Conservation (phyloP, 2,797 vertebrate species). For the Acanthurus tractus region DNA sequence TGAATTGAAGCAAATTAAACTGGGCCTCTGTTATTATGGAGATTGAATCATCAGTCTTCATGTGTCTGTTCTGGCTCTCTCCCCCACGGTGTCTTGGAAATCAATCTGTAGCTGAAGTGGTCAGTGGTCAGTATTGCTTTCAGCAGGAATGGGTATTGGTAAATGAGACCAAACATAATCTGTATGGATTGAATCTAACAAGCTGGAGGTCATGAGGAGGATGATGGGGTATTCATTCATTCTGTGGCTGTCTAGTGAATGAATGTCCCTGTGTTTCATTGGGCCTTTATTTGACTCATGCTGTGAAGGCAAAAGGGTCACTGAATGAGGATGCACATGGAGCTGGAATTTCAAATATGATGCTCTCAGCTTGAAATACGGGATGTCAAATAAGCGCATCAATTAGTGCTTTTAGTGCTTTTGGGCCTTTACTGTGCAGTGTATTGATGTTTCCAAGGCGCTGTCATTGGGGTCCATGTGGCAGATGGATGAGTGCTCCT, state of each 20-base stretch:
- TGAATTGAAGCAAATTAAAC: conserved; percentile 64
- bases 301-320: conserved; percentile 7
- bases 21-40: conserved; percentile 53
- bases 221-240: conserved; percentile 53
- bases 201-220: conserved; percentile 60
- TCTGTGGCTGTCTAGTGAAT: conserved; percentile 40
- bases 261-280: conserved; percentile 25
- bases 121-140: conserved; percentile 67
- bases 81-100: conserved; percentile 47
- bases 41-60: conserved; percentile 70
- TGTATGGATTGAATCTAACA: conserved; percentile 60
- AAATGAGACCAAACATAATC: conserved; percentile 53
- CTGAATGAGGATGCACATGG: neutral
- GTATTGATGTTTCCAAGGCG: too few relatives aligned
- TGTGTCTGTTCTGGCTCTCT: conserved; percentile 38
- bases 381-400: too few relatives aligned
- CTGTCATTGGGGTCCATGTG: too few relatives aligned
- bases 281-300: conserved; percentile 25
- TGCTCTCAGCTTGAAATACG: too few relatives aligned
- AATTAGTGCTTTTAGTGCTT: too few relatives aligned
- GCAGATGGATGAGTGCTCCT: too few relatives aligned
- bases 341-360: too few relatives aligned
- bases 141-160: conserved; percentile 34
- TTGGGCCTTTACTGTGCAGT: too few relatives aligned
- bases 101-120: conserved; percentile 65